A percentile compares a stretch with the other conserved stretches of the same genome.
phyloP scores from a whole-genome alignment of 2,797 vertebrate species.

The Yasuhikotakia modesta region DNA sequence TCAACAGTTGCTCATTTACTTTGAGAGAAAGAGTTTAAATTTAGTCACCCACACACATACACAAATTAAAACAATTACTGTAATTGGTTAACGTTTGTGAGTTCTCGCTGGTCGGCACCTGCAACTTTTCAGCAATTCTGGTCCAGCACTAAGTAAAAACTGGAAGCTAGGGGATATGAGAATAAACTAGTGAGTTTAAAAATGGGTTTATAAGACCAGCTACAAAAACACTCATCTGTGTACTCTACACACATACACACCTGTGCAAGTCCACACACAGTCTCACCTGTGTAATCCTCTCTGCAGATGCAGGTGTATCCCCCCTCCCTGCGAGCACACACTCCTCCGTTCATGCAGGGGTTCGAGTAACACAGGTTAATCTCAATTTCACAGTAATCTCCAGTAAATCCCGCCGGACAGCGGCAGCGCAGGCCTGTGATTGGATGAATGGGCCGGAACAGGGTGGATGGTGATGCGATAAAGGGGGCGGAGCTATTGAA shows the following conservation, averaged over 20 bases:
- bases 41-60: slow-evolving; percentile 46
- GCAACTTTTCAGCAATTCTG: too few relatives aligned
- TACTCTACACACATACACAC: slow-evolving; percentile 23
- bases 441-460: slow-evolving; percentile 96
- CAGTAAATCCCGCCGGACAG: slow-evolving; percentile 94
- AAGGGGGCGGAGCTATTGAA: slow-evolving; percentile 97
- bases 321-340: slow-evolving; percentile 89
- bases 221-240: slow-evolving; percentile 28
- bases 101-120: background rate
- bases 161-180: slow-evolving; percentile 14
- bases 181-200: background rate
- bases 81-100: background rate
- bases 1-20: slow-evolving; percentile 28
- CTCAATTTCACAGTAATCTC: slow-evolving; percentile 96
- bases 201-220: background rate
- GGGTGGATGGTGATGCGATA: slow-evolving; percentile 89
- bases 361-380: slow-evolving; percentile 99
- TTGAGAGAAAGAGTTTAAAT: slow-evolving; percentile 58
- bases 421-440: slow-evolving; percentile 94
- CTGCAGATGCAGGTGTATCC: slow-evolving; percentile 93
- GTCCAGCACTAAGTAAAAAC: too few relatives aligned
- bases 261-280: too few relatives aligned
- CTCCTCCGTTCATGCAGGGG: slow-evolving; percentile 90
- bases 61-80: background rate
- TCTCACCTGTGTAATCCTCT: slow-evolving; percentile 90